Percentiles rank a stretch among this genome's conserved stretches.
These are phyloP conservation scores for Agapornis roseicollis DNA, from an alignment of 2,113 vertebrate genomes.

Conservation along the genomic window DNA sequence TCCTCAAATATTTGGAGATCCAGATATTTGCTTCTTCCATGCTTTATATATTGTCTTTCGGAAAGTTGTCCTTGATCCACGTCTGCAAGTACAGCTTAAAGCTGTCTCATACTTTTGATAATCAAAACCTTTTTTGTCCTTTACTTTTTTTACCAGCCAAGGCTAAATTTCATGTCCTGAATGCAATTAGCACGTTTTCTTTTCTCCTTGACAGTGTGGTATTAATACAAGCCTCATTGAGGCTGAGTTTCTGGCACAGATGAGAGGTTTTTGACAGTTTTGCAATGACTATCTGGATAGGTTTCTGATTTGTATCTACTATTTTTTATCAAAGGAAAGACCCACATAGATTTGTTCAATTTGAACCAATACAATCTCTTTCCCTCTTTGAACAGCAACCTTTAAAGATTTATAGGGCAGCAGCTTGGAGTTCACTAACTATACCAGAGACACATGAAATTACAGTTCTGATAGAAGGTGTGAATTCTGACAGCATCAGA, in stretches of 20 bases:
- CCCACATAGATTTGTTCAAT: not conserved
- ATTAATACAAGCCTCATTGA: not conserved
- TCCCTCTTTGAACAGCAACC: slow-evolving; percentile 34
- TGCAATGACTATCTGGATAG: not conserved
- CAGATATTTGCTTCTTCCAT: not conserved
- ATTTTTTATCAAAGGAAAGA: not conserved
- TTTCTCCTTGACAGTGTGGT: not conserved
- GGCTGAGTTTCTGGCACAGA: not conserved
- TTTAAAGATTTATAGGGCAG: slow-evolving; percentile 66
- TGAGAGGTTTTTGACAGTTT: slow-evolving; percentile 10
- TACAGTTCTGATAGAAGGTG: slow-evolving; percentile 61
- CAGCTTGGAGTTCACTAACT: slow-evolving; percentile 69
- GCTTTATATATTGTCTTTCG: not conserved
- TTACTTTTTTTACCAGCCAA: not conserved
- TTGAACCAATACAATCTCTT: not conserved
- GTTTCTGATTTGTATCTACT: not conserved
- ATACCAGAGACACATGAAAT: slow-evolving; percentile 58
- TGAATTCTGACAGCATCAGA: slow-evolving; percentile 63
- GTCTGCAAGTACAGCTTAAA: not conserved
- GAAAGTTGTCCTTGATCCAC: not conserved
- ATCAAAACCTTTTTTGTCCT: not conserved
- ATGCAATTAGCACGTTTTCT: slow-evolving; percentile 4
- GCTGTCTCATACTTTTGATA: not conserved
- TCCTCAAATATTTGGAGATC: not conserved
- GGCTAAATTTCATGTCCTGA: not conserved